phyloP scores from a whole-genome alignment of 2,113 vertebrate genomes.

The Equus przewalskii region DNA sequence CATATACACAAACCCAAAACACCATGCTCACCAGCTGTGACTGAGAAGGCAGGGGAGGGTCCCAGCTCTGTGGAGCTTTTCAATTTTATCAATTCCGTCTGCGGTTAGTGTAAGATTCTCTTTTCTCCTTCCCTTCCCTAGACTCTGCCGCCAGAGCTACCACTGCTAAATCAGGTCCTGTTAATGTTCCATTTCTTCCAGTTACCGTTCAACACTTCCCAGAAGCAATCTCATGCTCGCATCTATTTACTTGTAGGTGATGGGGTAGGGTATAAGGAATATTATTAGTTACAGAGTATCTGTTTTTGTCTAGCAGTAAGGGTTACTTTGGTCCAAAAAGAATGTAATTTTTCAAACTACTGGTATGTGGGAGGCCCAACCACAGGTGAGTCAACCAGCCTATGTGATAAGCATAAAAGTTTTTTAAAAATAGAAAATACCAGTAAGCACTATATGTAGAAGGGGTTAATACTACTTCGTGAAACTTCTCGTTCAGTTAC shows the following conservation, averaged over 20 bases:
- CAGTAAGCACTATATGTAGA: background rate
- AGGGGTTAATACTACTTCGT: background rate
- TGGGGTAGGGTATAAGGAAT: background rate
- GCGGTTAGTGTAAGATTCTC: background rate
- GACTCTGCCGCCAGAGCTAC: background rate
- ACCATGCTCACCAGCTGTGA: background rate
- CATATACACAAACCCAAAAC: background rate
- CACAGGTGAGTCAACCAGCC: background rate
- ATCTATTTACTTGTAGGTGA: background rate
- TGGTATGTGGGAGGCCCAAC: background rate
- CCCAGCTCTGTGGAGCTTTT: background rate
- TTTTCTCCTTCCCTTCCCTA: background rate
- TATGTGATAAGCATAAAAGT: background rate
- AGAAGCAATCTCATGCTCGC: background rate
- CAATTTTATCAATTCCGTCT: background rate
- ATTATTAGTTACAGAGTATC: background rate
- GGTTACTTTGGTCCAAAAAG: conserved; percentile 7
- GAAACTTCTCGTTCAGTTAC: background rate
- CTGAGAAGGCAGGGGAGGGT: background rate
- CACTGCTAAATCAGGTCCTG: background rate
- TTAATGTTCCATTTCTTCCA: background rate
- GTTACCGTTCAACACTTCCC: background rate
- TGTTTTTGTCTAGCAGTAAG: background rate
- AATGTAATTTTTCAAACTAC: conserved; percentile 7
- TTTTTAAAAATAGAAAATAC: background rate